phyloP scores from a whole-genome alignment of 2,888 invertebrate genomes.

The Adelphocoris suturalis region DNA sequence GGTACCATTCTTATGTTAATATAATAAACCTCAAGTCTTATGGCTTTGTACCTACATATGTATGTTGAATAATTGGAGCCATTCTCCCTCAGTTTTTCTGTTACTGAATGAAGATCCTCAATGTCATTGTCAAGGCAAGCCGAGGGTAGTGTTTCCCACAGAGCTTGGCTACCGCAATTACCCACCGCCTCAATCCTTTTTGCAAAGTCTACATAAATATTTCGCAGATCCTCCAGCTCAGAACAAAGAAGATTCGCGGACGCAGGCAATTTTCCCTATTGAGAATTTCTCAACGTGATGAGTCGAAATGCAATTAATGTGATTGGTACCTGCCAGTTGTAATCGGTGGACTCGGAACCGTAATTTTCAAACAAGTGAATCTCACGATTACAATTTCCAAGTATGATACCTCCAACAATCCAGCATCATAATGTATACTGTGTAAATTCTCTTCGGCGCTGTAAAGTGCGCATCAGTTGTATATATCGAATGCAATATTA shows the following conservation, averaged over 20 bases:
- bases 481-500: too few species aligned
- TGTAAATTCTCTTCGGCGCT: too few species aligned
- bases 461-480: too few species aligned
- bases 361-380: slow-evolving; percentile 30
- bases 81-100: too few species aligned
- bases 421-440: not conserved
- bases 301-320: slow-evolving; percentile 36
- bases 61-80: too few species aligned
- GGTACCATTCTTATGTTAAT: too few species aligned
- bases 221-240: not conserved
- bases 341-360: not conserved
- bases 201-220: slow-evolving; percentile 9
- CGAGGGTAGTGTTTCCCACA: not conserved
- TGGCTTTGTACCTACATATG: too few species aligned
- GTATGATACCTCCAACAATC: not conserved
- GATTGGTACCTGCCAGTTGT: slow-evolving; percentile 1
- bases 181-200: slow-evolving; percentile 9
- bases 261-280: slow-evolving; percentile 16
- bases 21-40: too few species aligned
- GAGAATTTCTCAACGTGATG: slow-evolving; percentile 1
- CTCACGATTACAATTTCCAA: slow-evolving; percentile 18
- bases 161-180: not conserved
- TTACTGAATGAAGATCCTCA: not conserved
- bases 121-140: not conserved
- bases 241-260: not conserved